These are phyloP conservation scores for Incurvaria masculella DNA, from an alignment of 2,888 invertebrate genomes.

Conservation along the genomic window DNA sequence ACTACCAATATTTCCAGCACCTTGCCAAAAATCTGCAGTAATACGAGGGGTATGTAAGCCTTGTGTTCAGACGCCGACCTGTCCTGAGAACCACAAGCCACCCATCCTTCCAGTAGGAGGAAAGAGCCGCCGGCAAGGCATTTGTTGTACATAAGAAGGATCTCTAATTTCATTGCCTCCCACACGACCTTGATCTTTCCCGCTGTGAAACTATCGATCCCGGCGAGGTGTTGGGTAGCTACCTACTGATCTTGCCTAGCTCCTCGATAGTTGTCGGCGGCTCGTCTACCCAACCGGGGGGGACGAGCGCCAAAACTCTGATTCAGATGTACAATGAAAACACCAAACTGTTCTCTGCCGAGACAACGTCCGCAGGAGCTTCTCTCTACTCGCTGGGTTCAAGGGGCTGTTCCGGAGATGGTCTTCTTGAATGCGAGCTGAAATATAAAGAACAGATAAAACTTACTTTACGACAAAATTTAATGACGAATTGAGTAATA, in stretches of 20 bases:
- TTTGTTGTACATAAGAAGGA: background rate
- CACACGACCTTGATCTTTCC: conserved; percentile 10
- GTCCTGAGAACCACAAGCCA: conserved; percentile 15
- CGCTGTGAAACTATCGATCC: conserved; percentile 19
- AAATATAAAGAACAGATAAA: too few relatives aligned
- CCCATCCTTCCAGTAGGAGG: conserved; percentile 17
- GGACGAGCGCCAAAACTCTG: conserved; percentile 12
- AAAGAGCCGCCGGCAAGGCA: conserved; percentile 19
- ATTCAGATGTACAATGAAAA: conserved; percentile 14
- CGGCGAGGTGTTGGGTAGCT: conserved; percentile 19
- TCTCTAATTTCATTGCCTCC: background rate
- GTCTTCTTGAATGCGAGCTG: too few relatives aligned
- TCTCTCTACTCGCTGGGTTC: too few relatives aligned
- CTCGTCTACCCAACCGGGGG: conserved; percentile 14
- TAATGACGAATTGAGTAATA: too few relatives aligned
- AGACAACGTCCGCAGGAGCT: too few relatives aligned
- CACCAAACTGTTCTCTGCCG: too few relatives aligned
- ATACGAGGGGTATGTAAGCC: conserved; percentile 21
- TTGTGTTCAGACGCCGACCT: conserved; percentile 16
- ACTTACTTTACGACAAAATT: too few relatives aligned
- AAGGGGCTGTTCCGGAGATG: too few relatives aligned
- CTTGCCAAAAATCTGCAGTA: conserved; percentile 22
- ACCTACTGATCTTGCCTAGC: conserved; percentile 12
- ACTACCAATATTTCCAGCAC: conserved; percentile 19
- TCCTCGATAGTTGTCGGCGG: conserved; percentile 5